Conservation (phyloP, 2,888 invertebrate species). For the Acronicta psi region DNA sequence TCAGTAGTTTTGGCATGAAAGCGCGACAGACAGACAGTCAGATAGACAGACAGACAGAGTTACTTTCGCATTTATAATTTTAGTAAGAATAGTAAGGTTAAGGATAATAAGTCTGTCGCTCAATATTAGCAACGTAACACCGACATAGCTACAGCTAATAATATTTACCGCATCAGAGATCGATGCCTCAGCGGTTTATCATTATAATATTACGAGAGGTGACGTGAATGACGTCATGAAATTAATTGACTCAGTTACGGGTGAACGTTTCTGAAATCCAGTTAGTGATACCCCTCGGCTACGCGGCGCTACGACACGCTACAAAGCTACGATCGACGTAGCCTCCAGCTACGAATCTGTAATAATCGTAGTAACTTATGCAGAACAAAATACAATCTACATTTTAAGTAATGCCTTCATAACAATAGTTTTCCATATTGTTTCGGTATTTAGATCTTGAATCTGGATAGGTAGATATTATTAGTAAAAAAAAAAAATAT, state of each 20-base stretch:
- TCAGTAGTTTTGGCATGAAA: too few species aligned
- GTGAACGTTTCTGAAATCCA: constrained; percentile 52
- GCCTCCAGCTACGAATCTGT: constrained; percentile 33
- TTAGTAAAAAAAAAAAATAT: too few species aligned
- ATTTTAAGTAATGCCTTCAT: too few species aligned
- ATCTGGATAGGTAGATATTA: background rate
- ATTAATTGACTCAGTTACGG: constrained; percentile 54
- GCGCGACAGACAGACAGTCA: too few species aligned
- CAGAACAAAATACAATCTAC: background rate
- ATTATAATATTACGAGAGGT: constrained; percentile 33
- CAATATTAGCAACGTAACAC: background rate
- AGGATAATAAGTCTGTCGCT: background rate
- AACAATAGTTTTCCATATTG: too few species aligned
- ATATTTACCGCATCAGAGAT: constrained; percentile 16
- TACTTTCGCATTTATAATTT: too few species aligned
- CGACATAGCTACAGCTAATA: constrained; percentile 5
- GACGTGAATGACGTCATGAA: constrained; percentile 42
- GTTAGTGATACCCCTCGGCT: constrained; percentile 54
- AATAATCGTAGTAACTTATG: constrained; percentile 15
- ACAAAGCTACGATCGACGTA: constrained; percentile 48
- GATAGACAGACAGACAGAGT: too few species aligned
- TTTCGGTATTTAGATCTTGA: background rate
- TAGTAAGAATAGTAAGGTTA: too few species aligned
- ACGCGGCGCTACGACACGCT: constrained; percentile 50
- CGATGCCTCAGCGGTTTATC: constrained; percentile 14